phyloP scores from a whole-genome alignment of 1,140 invertebrate species.

The Hetaerina americana region DNA sequence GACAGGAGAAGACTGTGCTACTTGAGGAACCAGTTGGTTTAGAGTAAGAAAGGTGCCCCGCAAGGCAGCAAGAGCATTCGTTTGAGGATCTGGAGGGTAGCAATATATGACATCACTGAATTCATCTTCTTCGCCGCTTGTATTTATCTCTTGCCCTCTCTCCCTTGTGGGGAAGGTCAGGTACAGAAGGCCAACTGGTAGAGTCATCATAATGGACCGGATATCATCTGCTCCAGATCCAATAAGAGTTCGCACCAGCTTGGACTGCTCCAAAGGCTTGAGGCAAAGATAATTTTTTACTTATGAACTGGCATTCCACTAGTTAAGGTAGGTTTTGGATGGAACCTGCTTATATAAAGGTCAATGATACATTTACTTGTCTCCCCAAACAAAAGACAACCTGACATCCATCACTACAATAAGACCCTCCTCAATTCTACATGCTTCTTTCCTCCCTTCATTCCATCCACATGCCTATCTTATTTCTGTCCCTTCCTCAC shows the following conservation, averaged over 20 bases:
- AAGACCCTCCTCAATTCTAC: no score
- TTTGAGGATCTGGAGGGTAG: constrained; percentile 45
- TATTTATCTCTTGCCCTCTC: constrained; percentile 35
- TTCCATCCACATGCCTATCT: no score
- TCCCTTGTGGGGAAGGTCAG: constrained; percentile 34
- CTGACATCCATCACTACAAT: no score
- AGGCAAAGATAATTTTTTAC: no score
- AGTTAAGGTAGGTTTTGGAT: no score
- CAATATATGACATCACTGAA: constrained; percentile 50
- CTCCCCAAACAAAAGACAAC: no score
- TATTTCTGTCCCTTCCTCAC: no score
- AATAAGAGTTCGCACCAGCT: constrained; percentile 35
- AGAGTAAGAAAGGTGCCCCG: constrained; percentile 53
- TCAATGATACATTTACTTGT: no score
- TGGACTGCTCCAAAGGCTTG: constrained; percentile 30
- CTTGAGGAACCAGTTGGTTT: constrained; percentile 48
- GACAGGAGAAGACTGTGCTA: constrained; percentile 38
- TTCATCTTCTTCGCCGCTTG: constrained; percentile 33
- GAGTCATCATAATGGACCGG: constrained; percentile 34
- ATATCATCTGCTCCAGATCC: constrained; percentile 31
- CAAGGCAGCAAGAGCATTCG: constrained; percentile 41
- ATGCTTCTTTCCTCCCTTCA: no score
- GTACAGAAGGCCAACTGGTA: constrained; percentile 44
- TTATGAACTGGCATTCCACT: no score
- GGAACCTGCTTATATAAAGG: no score